Evolutionary conservation across 2,888 invertebrate genomes (phyloP), one percentile per base, ranked within the genome.

Genomic region (Pachydiplax longipennis): DNA sequence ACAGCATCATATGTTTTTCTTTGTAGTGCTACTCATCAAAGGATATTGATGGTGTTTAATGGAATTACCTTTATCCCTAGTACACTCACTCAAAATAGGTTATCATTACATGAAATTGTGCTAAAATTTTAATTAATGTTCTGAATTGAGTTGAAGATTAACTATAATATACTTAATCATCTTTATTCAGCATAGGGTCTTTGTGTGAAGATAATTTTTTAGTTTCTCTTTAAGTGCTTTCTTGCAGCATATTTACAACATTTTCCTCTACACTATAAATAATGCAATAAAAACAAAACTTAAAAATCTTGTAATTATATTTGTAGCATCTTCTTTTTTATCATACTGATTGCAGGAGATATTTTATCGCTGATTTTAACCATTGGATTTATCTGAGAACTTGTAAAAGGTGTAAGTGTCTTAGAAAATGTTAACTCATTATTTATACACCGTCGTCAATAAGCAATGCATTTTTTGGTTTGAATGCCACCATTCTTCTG

Each of bases 211-310:
- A 31, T 73, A 31, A 31, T 31, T 31, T 25, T 73, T 31, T 31
- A 73, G 25, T 73, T 31, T 73, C n/a, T 25, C 31, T 31, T 73
- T 31, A 87, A 37, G 58, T 61, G 87, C 35, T 87, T 87, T 87
- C 61, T 87, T 87, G 65, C 87, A 87, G 87, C 87, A 65, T 40
- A 82, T 61, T 37, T 61, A 65, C 37, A 35, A 61, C 48, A 83
- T 31, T 37, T 61, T 87, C 35, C 37, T 87, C 61, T 61, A 87
- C 61, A 87, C 87, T 37, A 87, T 58, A 61, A 87, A 37, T 65
- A 2, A 53, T 18, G 53, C 53, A 53, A 18, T 53, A 53, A 53
- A 53, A 53, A 53, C 18, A 15, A 53, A 53, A 18, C 53, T 53
- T 18, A 3, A 53, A n/a, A 53, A 53, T 53, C 53, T 53, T 53